phyloP scores from a whole-genome alignment of 2,113 vertebrate species.

The Hypomesus transpacificus region DNA sequence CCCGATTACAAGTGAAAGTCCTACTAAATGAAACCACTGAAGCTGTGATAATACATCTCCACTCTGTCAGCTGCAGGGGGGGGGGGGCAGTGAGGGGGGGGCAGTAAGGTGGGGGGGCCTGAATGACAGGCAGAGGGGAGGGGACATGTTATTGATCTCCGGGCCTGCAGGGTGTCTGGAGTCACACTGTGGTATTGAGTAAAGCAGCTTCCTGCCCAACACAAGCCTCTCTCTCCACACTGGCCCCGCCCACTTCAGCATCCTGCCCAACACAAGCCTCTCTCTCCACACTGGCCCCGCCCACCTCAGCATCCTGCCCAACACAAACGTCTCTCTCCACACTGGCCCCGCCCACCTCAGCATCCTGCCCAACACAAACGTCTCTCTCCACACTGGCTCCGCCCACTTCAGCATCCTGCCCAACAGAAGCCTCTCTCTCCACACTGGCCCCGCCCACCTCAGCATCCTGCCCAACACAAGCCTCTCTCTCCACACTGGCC shows the following conservation, averaged over 20 bases:
- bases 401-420: constrained; percentile 11
- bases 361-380: too few relatives aligned
- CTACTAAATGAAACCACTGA: neutral
- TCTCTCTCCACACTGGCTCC: neutral
- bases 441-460: too few relatives aligned
- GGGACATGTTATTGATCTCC: constrained; percentile 49
- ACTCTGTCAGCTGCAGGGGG: too few relatives aligned
- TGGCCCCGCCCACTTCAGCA: neutral
- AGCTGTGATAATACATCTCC: constrained; percentile 6
- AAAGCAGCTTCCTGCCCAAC: constrained; percentile 24
- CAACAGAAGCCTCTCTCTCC: too few relatives aligned
- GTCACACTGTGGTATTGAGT: constrained; percentile 58
- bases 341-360: neutral
- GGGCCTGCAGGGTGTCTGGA: constrained; percentile 47
- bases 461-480: constrained; percentile 27
- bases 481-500: too few relatives aligned
- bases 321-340: too few relatives aligned
- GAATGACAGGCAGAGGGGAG: constrained; percentile 33
- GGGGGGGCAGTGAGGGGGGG: too few relatives aligned
- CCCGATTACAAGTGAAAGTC: constrained; percentile 8
- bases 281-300: neutral
- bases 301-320: constrained; percentile 26
- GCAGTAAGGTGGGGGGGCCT: constrained; percentile 13
- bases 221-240: constrained; percentile 21
- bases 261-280: too few relatives aligned